Conservation (phyloP, 2,888 invertebrate genomes). For the Gisinianus flammeolus region DNA sequence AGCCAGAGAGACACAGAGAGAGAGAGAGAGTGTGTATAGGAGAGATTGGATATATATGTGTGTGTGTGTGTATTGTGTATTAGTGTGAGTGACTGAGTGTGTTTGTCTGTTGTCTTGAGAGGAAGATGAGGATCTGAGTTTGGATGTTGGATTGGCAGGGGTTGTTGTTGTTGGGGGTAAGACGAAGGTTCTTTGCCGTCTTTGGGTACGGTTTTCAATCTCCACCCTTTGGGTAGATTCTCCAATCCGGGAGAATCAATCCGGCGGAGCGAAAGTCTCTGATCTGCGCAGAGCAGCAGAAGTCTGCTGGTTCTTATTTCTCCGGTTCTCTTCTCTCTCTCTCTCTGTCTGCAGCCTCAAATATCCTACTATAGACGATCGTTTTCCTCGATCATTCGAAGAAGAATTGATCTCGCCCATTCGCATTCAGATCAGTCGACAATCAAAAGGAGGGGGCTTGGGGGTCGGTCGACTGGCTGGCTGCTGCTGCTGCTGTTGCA, state of each 20-base stretch:
- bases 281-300: slow-evolving; percentile 57
- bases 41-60: slow-evolving; percentile 4
- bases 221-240: slow-evolving; percentile 58
- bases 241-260: slow-evolving; percentile 55
- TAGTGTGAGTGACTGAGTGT: slow-evolving; percentile 1
- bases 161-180: slow-evolving; percentile 37
- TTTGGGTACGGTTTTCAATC: slow-evolving; percentile 59
- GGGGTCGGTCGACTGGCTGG: slow-evolving; percentile 42
- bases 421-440: slow-evolving; percentile 50
- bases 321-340: slow-evolving; percentile 19
- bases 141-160: slow-evolving; percentile 42
- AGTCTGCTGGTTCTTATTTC: slow-evolving; percentile 59
- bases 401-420: slow-evolving; percentile 59
- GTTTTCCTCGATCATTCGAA: slow-evolving; percentile 47
- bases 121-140: slow-evolving; percentile 38
- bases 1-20: slow-evolving; percentile 8
- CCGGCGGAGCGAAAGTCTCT: slow-evolving; percentile 54
- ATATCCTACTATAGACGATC: neutral
- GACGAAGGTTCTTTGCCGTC: slow-evolving; percentile 38
- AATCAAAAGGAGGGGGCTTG: slow-evolving; percentile 51
- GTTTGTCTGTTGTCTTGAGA: no score
- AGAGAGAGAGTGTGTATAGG: slow-evolving; percentile 1
- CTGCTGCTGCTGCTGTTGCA: neutral
- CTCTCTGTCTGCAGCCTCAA: neutral
- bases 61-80: slow-evolving; percentile 14